phyloP scores from a whole-genome alignment of 2,797 vertebrate species.

The Pseudochromis fuscus region DNA sequence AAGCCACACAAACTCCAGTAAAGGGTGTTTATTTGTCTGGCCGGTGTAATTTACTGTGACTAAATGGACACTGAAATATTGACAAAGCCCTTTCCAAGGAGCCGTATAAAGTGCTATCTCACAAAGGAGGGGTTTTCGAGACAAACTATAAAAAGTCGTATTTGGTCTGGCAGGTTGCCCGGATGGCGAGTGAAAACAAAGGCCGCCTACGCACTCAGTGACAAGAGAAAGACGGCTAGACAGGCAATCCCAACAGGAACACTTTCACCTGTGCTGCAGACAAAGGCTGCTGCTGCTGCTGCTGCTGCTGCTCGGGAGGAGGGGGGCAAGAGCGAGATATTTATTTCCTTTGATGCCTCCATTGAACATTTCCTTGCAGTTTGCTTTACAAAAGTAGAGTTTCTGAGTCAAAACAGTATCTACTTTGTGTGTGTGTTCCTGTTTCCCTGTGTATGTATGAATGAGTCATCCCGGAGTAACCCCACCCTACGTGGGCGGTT shows the following conservation, averaged over 20 bases:
- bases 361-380: slow-evolving; percentile 23
- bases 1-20: slow-evolving; percentile 54
- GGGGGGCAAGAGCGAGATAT: background rate
- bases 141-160: slow-evolving; percentile 74
- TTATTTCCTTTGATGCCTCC: slow-evolving; percentile 27
- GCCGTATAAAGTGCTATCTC: slow-evolving; percentile 54
- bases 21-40: slow-evolving; percentile 73
- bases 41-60: slow-evolving; percentile 53
- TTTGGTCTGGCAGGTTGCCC: slow-evolving; percentile 81
- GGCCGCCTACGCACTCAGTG: slow-evolving; percentile 47
- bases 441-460: slow-evolving; percentile 58
- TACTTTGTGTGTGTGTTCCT: slow-evolving; percentile 47
- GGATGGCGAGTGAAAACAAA: slow-evolving; percentile 74
- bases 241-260: slow-evolving; percentile 65
- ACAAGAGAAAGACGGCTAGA: slow-evolving; percentile 65
- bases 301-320: too few relatives aligned
- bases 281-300: slow-evolving; percentile 29
- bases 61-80: slow-evolving; percentile 77
- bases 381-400: slow-evolving; percentile 13
- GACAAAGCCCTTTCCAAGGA: slow-evolving; percentile 63
- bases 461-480: slow-evolving; percentile 84
- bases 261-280: slow-evolving; percentile 81
- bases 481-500: slow-evolving; percentile 87
- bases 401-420: slow-evolving; percentile 57
- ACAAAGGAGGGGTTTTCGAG: slow-evolving; percentile 74